A percentile compares a stretch with the other conserved stretches of the same genome.
phyloP scores from a whole-genome alignment of 1,140 invertebrate species.

The Chrysopa pallens region DNA sequence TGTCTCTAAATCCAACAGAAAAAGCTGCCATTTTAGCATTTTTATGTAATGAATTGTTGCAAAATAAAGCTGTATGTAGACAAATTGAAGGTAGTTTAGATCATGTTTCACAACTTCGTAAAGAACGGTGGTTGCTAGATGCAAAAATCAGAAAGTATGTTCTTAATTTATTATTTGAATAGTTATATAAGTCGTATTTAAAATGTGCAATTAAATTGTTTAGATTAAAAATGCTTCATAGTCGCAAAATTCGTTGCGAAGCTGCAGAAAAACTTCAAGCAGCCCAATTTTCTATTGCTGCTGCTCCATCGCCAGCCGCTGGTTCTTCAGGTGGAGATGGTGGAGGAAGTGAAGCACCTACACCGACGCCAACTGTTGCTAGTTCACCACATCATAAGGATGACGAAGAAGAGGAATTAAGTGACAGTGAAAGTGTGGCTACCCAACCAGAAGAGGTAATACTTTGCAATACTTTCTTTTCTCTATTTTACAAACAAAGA shows the following conservation, averaged over 20 bases:
- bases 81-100: constrained; percentile 64
- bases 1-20: constrained; percentile 66
- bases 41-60: constrained; percentile 83
- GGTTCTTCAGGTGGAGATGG: constrained; percentile 24
- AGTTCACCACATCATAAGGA: constrained; percentile 31
- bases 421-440: constrained; percentile 71
- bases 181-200: background rate
- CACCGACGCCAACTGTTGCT: constrained; percentile 19
- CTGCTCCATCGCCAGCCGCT: constrained; percentile 16
- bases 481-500: too few species aligned
- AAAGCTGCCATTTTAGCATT: constrained; percentile 79
- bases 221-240: constrained; percentile 52
- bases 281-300: constrained; percentile 8
- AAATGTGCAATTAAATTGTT: constrained; percentile 3
- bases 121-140: constrained; percentile 68
- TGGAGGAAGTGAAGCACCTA: constrained; percentile 20
- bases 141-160: constrained; percentile 75
- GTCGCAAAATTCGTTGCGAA: constrained; percentile 54
- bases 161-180: background rate
- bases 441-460: constrained; percentile 62
- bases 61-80: constrained; percentile 72
- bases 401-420: constrained; percentile 45
- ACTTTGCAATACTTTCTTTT: background rate
- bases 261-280: constrained; percentile 39
- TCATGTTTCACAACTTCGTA: constrained; percentile 51